These are phyloP conservation scores for Nephila pilipes DNA, from an alignment of 1,140 invertebrate genomes.

Conservation along the genomic window DNA sequence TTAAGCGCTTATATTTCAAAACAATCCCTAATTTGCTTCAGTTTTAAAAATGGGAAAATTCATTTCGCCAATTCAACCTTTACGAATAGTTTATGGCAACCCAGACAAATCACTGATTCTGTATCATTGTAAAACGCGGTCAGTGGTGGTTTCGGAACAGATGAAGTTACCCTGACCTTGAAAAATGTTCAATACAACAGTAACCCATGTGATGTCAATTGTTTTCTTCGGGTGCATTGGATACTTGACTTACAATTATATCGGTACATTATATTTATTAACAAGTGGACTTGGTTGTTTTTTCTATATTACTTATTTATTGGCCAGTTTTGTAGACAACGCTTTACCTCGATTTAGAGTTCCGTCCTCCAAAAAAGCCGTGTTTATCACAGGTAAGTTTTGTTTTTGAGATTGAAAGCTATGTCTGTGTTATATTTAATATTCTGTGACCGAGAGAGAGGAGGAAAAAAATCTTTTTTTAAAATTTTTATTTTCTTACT, in stretches of 20 bases:
- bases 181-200: constrained; percentile 43
- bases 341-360: constrained; percentile 52
- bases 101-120: neutral
- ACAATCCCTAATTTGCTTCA: no score
- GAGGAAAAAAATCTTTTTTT: no score
- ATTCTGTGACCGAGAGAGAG: no score
- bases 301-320: constrained; percentile 4
- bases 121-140: neutral
- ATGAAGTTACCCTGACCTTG: neutral
- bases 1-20: no score
- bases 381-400: constrained; percentile 67
- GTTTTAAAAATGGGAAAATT: neutral
- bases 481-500: no score
- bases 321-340: constrained; percentile 53
- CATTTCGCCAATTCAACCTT: neutral
- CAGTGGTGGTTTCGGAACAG: neutral
- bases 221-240: neutral
- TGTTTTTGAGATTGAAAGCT: neutral
- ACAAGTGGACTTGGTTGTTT: neutral
- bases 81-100: neutral
- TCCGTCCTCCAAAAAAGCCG: constrained; percentile 30
- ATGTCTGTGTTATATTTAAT: neutral
- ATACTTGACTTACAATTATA: neutral
- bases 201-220: neutral
- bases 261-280: neutral